Evolutionary conservation across 1,140 invertebrate species (phyloP), one percentile per base, ranked within the genome.

Genomic region (Drosophila sproati): DNA sequence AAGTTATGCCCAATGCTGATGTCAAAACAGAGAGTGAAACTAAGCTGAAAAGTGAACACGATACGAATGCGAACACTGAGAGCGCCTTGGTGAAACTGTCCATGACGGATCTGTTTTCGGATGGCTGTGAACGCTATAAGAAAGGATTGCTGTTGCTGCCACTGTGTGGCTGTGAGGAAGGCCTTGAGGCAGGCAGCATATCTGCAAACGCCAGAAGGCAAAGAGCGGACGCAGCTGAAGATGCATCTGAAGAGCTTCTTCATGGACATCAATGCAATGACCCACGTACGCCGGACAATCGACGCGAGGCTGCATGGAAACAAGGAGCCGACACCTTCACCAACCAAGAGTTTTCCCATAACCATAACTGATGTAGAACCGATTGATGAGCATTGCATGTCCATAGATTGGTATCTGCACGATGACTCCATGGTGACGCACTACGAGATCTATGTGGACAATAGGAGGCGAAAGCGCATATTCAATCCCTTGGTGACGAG

Each of bases 201-300:
- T 34, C 54, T 78, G n/a, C 4, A 57, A 2, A 76, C 86, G 0
- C 71, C 74, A 3, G 64, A 89, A 59, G 85, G 85, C 3, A 52
- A 89, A 31, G 37, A n/a, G 3, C 62, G 56, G 0, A 34, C 73
- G n/a, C 28, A 81, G 32, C 43, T 82, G 62, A 89, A 85, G 41
- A 35, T 76, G 56, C 60, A 78, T 29, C 41, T 87, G 47, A 85
- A 89, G 45, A 73, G 68, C 59, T 61, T 89, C 20, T 69, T 89
- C 6, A 73, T 89, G 85, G 85, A 89, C 45, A 54, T 89, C n/a
- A 64, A 51, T 47, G 78, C 78, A 0, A 50, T 89, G 45, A 31
- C 85, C 2, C 4, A 32, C 1, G 67, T 75, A 6, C 72, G 80
- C 8, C 32, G 56, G 12, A 37, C 47, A 6, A 51, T 81, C 5